Percentiles rank a stretch among this genome's conserved stretches.
phyloP scores from a whole-genome alignment of 2,797 vertebrate species.

The Aulostomus chinensis region DNA sequence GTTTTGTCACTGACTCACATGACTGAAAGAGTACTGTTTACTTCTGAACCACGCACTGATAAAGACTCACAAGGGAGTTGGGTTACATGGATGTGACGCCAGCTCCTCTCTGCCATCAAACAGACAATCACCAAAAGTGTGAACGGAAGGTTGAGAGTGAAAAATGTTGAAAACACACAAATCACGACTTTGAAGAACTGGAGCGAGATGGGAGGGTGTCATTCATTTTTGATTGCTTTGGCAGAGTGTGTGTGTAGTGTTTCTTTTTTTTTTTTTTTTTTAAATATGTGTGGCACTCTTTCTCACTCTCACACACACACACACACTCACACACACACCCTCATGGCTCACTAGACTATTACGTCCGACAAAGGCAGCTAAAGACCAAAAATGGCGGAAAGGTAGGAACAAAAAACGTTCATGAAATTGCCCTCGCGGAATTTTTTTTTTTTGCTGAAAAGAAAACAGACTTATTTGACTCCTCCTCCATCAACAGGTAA shows the following conservation, averaged over 20 bases:
- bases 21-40: constrained; percentile 54
- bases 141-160: constrained; percentile 15
- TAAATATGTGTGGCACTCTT: constrained; percentile 37
- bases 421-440: constrained; percentile 14
- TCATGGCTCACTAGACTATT: constrained; percentile 36
- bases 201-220: constrained; percentile 28
- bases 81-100: constrained; percentile 18
- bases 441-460: constrained; percentile 4
- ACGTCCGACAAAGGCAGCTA: constrained; percentile 56
- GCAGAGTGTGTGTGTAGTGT: constrained; percentile 49
- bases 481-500: constrained; percentile 53
- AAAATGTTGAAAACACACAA: constrained; percentile 32
- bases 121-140: constrained; percentile 31
- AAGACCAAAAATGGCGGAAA: constrained; percentile 42
- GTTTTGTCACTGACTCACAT: constrained; percentile 64
- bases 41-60: constrained; percentile 27
- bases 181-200: constrained; percentile 21
- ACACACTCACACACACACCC: constrained; percentile 16
- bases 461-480: constrained; percentile 12
- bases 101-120: constrained; percentile 23
- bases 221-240: constrained; percentile 67
- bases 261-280: constrained; percentile 13
- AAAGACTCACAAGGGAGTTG: constrained; percentile 23
- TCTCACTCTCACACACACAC: constrained; percentile 12
- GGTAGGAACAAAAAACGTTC: constrained; percentile 14